These are phyloP conservation scores for Cheirogaleus medius DNA, from an alignment of 2,113 vertebrate species.

Conservation along the genomic window DNA sequence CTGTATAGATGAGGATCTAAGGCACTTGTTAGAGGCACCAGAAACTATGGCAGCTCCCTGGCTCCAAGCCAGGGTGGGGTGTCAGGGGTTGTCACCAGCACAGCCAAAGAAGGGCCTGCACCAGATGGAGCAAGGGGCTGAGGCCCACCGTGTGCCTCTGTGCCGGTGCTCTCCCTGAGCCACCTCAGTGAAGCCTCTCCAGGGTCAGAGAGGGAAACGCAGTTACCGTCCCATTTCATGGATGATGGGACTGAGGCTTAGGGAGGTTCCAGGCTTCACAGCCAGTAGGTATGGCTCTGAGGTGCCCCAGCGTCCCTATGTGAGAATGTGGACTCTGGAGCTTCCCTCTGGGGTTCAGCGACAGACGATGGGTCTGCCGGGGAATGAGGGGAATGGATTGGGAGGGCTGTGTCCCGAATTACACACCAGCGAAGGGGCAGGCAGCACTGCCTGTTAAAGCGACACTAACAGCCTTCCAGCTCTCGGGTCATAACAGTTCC, in stretches of 20 bases:
- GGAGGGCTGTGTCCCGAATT: not conserved
- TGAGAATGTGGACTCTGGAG: not conserved
- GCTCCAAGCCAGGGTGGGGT: not conserved
- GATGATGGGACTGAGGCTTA: not conserved
- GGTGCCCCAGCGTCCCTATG: not conserved
- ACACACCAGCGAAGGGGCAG: not conserved
- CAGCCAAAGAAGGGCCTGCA: not conserved
- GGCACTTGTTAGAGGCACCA: not conserved
- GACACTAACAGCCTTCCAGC: not conserved
- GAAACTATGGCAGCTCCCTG: not conserved
- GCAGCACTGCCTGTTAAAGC: not conserved
- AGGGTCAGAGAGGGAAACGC: fast-evolving
- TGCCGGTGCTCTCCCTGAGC: not conserved
- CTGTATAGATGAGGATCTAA: not conserved
- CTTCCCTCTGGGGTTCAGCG: not conserved
- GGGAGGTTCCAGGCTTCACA: not conserved
- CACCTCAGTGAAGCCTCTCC: not conserved
- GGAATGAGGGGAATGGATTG: too few species aligned
- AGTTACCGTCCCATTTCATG: not conserved
- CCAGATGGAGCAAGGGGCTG: not conserved
- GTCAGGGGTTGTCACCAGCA: not conserved
- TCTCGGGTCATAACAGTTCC: not conserved
- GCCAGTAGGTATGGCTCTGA: not conserved
- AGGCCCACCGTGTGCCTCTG: fast-evolving
- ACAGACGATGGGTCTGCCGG: not conserved